Percentiles rank a stretch among this genome's conserved stretches.
Evolutionary conservation across 2,797 vertebrate genomes (phyloP).

Genomic region (Craterocephalus amniculus): DNA sequence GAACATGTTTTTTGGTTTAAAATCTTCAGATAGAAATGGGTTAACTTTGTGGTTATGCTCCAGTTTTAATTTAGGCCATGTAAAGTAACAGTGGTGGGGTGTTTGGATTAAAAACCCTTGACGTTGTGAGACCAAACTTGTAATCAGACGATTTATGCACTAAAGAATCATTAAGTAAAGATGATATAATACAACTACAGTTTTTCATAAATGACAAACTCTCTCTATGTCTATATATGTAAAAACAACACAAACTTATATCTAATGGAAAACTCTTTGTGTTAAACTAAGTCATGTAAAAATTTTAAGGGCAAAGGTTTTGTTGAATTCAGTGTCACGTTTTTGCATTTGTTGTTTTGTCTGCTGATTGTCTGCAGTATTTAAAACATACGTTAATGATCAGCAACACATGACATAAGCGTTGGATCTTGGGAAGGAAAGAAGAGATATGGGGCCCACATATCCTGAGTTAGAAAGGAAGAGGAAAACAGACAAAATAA

Average conservation of each 20-base stretch:
- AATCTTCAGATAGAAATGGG: no score
- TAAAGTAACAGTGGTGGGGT: constrained; percentile 40
- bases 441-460: constrained; percentile 52
- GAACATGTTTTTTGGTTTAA: no score
- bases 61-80: constrained; percentile 20
- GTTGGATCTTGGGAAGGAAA: constrained; percentile 71
- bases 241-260: not conserved
- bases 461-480: constrained; percentile 58
- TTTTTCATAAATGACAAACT: not conserved
- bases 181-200: not conserved
- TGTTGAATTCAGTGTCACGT: constrained; percentile 15
- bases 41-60: not conserved
- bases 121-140: constrained; percentile 48
- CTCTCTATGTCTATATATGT: not conserved
- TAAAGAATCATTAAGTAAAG: not conserved
- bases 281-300: constrained; percentile 9
- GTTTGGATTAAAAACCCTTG: constrained; percentile 36
- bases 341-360: constrained; percentile 66
- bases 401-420: constrained; percentile 74
- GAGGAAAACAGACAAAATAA: constrained; percentile 53
- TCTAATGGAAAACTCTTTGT: constrained; percentile 3
- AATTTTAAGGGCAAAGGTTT: constrained; percentile 14
- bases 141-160: constrained; percentile 4
- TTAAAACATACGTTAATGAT: constrained; percentile 78
- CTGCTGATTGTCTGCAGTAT: constrained; percentile 62